These are phyloP conservation scores for Aurelia coerulea DNA, from an alignment of 30 jellyfish, hydroid and myxozoan species.

Conservation along the genomic window DNA sequence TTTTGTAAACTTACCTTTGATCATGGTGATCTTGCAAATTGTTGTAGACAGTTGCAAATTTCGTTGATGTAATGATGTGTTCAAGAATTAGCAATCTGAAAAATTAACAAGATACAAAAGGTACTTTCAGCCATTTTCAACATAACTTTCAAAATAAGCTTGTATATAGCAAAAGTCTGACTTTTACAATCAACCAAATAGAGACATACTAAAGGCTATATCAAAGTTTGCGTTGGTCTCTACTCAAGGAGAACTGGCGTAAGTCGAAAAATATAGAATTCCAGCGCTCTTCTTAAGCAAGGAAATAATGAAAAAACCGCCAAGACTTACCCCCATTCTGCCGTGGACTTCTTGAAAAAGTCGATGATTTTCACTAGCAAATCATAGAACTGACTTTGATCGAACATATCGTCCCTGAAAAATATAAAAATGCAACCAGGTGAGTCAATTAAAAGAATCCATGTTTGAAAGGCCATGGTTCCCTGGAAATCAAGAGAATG, in stretches of 20 bases:
- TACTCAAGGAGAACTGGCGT: too few relatives aligned
- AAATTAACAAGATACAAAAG: background rate
- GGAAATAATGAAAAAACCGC: too few relatives aligned
- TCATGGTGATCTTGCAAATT: conserved; percentile 4
- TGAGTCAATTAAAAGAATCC: too few relatives aligned
- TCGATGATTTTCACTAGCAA: conserved; percentile 4
- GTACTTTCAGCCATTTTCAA: background rate
- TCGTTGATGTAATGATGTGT: background rate
- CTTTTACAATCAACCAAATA: too few relatives aligned
- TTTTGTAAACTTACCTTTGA: conserved; percentile 16
- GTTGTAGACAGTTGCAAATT: conserved; percentile 6
- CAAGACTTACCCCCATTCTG: conserved; percentile 54
- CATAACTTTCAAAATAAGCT: too few relatives aligned
- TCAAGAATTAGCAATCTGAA: conserved; percentile 32
- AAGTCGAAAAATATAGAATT: too few relatives aligned
- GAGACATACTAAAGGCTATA: too few relatives aligned
- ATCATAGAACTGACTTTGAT: background rate
- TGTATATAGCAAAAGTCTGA: too few relatives aligned
- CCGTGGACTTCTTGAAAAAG: background rate
- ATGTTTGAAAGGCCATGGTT: too few relatives aligned
- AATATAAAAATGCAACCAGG: background rate
- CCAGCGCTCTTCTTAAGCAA: too few relatives aligned
- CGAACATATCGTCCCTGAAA: conserved; percentile 5
- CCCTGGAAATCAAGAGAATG: too few relatives aligned
- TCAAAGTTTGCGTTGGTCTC: too few relatives aligned